Conservation (phyloP, 2,888 invertebrate species). For the Agrotis exclamationis region DNA sequence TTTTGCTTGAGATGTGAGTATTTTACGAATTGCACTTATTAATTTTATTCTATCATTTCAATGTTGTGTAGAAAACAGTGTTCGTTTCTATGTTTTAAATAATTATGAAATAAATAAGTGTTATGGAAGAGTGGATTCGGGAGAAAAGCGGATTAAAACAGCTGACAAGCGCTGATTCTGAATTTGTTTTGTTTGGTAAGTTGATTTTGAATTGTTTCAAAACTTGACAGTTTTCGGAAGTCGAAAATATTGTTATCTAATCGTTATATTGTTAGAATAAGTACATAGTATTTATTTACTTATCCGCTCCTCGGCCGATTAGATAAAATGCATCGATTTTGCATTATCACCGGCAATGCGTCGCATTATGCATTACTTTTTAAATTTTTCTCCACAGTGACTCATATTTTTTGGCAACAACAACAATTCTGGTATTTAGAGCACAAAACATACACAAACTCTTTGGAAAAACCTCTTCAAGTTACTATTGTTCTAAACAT, state of each 20-base stretch:
- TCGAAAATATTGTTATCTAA: constrained; percentile 43
- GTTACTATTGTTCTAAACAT: constrained; percentile 11
- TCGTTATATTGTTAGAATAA: not conserved
- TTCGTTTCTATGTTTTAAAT: constrained; percentile 33
- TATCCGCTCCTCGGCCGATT: constrained; percentile 2
- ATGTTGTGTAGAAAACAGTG: constrained; percentile 34
- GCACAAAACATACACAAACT: not conserved
- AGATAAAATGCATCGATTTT: constrained; percentile 58
- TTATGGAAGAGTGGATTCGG: constrained; percentile 58
- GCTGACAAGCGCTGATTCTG: constrained; percentile 37
- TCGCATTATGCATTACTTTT: not conserved
- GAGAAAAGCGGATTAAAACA: constrained; percentile 59
- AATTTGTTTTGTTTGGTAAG: constrained; percentile 67
- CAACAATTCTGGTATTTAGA: not conserved
- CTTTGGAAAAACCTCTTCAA: not conserved
- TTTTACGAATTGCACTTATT: constrained; percentile 17
- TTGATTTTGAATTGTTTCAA: constrained; percentile 46
- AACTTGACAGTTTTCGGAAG: constrained; percentile 8
- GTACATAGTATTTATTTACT: not conserved
- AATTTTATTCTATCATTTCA: constrained; percentile 22
- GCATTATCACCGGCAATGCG: not conserved
- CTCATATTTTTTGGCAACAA: not conserved
- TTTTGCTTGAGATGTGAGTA: constrained; percentile 39
- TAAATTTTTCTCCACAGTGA: not conserved
- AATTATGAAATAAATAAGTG: constrained; percentile 42